Conservation (phyloP, 2,888 invertebrate genomes). For the Polyommatus icarus region DNA sequence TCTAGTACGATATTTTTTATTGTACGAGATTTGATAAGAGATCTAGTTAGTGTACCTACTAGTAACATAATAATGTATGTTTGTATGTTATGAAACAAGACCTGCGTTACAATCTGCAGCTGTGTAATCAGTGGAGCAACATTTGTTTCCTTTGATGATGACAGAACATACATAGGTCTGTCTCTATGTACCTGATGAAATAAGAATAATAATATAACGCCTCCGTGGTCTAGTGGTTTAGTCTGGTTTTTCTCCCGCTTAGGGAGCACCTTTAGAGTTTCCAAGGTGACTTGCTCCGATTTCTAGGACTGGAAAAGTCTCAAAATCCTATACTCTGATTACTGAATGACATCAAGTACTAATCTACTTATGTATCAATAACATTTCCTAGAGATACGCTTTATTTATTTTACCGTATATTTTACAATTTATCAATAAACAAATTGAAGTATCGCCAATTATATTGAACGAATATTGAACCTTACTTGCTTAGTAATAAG, state of each 20-base stretch:
- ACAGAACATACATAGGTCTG: background rate
- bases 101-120: background rate
- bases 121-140: constrained; percentile 1
- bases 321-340: background rate
- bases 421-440: background rate
- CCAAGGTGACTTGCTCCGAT: too few species aligned
- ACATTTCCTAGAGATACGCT: constrained; percentile 1
- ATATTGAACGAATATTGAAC: background rate
- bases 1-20: too few species aligned
- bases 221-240: too few species aligned
- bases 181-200: background rate
- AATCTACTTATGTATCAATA: background rate
- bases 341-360: background rate
- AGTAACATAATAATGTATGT: background rate
- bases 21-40: background rate
- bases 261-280: too few species aligned
- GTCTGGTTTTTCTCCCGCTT: too few species aligned
- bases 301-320: too few species aligned
- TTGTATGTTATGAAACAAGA: constrained; percentile 13
- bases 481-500: background rate
- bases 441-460: background rate
- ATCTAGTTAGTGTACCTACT: background rate
- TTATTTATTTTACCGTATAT: constrained; percentile 10
- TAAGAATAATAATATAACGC: too few species aligned
- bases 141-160: background rate